A percentile compares a stretch with the other conserved stretches of the same genome.
Evolutionary conservation across 2,888 invertebrate genomes (phyloP).

Genomic region (Rhopalosiphum nymphaeae): DNA sequence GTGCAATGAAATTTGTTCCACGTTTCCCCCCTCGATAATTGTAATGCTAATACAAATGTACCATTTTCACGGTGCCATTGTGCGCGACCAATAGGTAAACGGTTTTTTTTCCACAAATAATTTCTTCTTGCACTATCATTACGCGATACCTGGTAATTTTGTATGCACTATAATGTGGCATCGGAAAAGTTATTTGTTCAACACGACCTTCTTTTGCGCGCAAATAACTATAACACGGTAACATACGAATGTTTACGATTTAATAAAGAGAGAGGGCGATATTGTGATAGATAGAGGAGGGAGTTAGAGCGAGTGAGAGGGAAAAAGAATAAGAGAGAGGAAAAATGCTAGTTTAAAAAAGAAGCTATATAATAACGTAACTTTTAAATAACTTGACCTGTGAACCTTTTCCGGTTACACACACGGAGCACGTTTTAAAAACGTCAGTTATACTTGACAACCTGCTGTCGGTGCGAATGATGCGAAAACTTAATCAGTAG

Average conservation of each 20-base stretch:
- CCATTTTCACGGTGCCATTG: conserved; percentile 51
- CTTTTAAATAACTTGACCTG: conserved; percentile 57
- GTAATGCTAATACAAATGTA: neutral
- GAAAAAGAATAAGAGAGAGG: neutral
- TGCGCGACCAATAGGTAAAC: conserved; percentile 12
- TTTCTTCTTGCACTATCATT: neutral
- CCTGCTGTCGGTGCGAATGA: conserved; percentile 45
- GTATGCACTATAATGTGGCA: neutral
- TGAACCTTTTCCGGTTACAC: conserved; percentile 54
- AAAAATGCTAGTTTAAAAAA: neutral
- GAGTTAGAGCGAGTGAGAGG: neutral
- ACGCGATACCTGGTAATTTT: neutral
- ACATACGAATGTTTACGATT: neutral
- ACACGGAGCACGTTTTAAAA: conserved; percentile 49
- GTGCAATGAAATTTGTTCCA: conserved; percentile 33
- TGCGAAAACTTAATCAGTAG: conserved; percentile 62
- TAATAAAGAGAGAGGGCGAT: neutral
- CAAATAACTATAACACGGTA: neutral
- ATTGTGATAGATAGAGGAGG: rapidly evolving
- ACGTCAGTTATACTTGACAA: conserved; percentile 63
- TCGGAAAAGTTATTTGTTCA: conserved; percentile 43
- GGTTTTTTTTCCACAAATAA: neutral
- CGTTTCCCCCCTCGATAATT: neutral
- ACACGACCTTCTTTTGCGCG: conserved; percentile 41
- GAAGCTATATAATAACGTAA: conserved; percentile 49